These are phyloP conservation scores for Crossaster papposus DNA, from an alignment of 53 echinoderm and acorn worm genomes.

Conservation along the genomic window DNA sequence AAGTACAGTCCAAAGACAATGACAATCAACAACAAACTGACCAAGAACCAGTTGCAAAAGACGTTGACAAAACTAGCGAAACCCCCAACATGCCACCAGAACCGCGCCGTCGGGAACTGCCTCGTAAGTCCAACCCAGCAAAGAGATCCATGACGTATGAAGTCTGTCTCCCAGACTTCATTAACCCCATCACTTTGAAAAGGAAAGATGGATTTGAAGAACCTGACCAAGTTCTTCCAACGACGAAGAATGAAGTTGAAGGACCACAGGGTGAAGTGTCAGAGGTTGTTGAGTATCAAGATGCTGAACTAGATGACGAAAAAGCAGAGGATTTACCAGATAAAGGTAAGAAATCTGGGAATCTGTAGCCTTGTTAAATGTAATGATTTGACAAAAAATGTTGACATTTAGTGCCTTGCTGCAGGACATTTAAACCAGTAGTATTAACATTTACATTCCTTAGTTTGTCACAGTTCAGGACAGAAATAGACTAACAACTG, in stretches of 20 bases:
- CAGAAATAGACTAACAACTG: not conserved
- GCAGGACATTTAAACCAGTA: too few relatives aligned
- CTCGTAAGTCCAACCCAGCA: slow-evolving; percentile 9
- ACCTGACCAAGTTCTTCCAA: not conserved
- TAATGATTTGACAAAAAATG: too few relatives aligned
- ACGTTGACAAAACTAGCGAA: not conserved
- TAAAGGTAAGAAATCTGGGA: slow-evolving; percentile 1
- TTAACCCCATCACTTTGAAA: not conserved
- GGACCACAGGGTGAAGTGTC: not conserved
- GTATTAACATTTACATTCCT: too few relatives aligned
- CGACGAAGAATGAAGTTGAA: not conserved
- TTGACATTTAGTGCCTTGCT: too few relatives aligned
- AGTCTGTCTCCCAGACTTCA: slow-evolving; percentile 34
- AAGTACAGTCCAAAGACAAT: not conserved
- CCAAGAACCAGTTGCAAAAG: not conserved
- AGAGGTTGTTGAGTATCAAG: not conserved
- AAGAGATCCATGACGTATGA: not conserved
- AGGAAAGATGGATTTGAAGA: not conserved
- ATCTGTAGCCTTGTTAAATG: too few relatives aligned
- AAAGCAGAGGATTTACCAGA: not conserved
- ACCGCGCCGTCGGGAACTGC: not conserved
- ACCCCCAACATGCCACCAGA: slow-evolving; percentile 16
- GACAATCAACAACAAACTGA: not conserved
- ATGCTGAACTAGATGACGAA: not conserved
- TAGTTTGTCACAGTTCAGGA: too few relatives aligned